These are phyloP conservation scores for Dolichotis patagonum DNA, from an alignment of 2,113 vertebrate genomes.

Conservation along the genomic window DNA sequence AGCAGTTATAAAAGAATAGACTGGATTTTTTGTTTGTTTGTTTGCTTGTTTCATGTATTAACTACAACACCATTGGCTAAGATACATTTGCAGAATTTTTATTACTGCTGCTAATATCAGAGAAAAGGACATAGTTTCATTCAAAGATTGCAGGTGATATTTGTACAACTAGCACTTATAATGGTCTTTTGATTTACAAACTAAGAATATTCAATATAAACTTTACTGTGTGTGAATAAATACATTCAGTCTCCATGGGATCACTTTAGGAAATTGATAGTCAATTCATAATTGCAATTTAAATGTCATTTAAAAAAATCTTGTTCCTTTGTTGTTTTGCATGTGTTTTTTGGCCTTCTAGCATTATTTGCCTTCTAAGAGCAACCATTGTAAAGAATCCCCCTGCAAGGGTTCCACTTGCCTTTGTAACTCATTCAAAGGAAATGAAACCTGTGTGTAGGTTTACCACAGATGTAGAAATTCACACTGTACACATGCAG, in stretches of 20 bases:
- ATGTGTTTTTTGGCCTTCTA: neutral
- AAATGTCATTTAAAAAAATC: neutral
- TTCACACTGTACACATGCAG: accelerated
- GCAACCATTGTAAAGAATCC: neutral
- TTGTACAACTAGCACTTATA: constrained; percentile 49
- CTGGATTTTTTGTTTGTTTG: neutral
- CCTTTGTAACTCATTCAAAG: constrained; percentile 30
- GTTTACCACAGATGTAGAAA: neutral
- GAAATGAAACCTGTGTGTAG: neutral
- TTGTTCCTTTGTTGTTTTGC: neutral
- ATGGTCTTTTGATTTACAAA: constrained; percentile 65
- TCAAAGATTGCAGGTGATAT: constrained; percentile 66
- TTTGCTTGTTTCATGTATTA: constrained; percentile 31
- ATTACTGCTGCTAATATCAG: constrained; percentile 68
- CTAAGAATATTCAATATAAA: constrained; percentile 60
- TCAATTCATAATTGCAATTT: constrained; percentile 59
- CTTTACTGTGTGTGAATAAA: constrained; percentile 43
- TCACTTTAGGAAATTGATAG: constrained; percentile 42
- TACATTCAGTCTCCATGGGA: constrained; percentile 21
- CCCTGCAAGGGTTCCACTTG: neutral
- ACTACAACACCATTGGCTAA: neutral
- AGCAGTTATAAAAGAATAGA: constrained; percentile 18
- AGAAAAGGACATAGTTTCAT: constrained; percentile 49
- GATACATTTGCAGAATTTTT: constrained; percentile 58
- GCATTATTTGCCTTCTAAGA: constrained; percentile 7